These are phyloP conservation scores for Anguilla rostrata DNA, from an alignment of 2,113 vertebrate genomes.

Conservation along the genomic window DNA sequence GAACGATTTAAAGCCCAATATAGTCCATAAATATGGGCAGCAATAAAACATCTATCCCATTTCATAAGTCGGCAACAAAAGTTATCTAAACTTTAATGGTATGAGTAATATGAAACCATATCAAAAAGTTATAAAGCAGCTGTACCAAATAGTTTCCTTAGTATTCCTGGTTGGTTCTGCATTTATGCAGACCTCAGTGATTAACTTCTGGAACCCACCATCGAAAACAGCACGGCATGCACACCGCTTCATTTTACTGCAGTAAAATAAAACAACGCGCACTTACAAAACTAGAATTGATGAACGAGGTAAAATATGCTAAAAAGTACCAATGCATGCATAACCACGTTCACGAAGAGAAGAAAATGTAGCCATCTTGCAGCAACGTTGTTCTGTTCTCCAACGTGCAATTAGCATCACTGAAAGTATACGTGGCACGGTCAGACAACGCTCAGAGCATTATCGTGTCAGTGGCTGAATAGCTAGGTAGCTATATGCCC, in stretches of 20 bases:
- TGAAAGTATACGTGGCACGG: slow-evolving; percentile 23
- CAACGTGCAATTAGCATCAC: slow-evolving; percentile 16
- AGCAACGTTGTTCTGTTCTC: slow-evolving; percentile 3
- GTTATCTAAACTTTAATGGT: no score
- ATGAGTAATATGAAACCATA: no score
- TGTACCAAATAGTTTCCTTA: not conserved
- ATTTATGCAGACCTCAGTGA: not conserved
- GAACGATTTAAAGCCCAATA: no score
- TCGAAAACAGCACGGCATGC: not conserved
- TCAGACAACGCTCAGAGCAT: slow-evolving; percentile 7
- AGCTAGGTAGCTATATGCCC: not conserved
- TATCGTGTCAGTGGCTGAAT: not conserved
- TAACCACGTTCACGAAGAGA: not conserved
- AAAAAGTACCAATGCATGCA: not conserved
- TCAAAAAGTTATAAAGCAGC: no score
- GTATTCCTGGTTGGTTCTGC: not conserved
- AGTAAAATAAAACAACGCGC: not conserved
- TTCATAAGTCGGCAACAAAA: no score
- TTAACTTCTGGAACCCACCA: not conserved
- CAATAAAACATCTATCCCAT: no score
- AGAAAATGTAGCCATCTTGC: not conserved
- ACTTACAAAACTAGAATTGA: not conserved
- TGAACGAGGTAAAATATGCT: not conserved
- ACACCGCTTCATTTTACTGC: not conserved
- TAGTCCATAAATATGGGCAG: no score